Evolutionary conservation across 2,797 vertebrate genomes (phyloP).

Genomic region (Otolemur crassicaudatus): DNA sequence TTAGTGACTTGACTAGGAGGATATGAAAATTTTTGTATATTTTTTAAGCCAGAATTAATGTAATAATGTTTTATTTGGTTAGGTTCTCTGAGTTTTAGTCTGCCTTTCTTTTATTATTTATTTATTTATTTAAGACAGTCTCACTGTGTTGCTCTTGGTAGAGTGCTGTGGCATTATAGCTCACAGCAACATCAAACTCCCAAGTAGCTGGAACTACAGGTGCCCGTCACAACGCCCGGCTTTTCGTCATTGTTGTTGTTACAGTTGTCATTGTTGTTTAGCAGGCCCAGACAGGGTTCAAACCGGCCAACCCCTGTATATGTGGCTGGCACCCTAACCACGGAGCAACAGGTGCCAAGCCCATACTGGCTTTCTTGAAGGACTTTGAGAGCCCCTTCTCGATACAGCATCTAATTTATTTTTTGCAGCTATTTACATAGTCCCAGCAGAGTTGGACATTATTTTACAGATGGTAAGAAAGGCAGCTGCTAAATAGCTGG

Average conservation of each 20-base stretch:
- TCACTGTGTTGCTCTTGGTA: too few relatives aligned
- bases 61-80: conserved; percentile 40
- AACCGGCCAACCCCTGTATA: too few relatives aligned
- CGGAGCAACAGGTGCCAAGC: too few relatives aligned
- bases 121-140: too few relatives aligned
- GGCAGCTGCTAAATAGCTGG: background rate
- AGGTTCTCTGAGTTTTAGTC: conserved; percentile 46
- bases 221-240: too few relatives aligned
- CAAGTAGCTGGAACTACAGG: too few relatives aligned
- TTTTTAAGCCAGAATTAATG: conserved; percentile 7
- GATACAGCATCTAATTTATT: background rate
- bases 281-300: too few relatives aligned
- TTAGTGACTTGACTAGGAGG: background rate
- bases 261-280: too few relatives aligned
- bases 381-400: background rate
- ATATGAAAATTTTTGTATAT: background rate
- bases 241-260: too few relatives aligned
- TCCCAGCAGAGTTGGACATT: background rate
- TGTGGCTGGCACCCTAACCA: too few relatives aligned
- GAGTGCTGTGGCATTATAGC: too few relatives aligned
- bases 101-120: background rate
- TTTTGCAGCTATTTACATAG: conserved; percentile 27
- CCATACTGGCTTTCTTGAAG: background rate
- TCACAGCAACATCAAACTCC: too few relatives aligned
- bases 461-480: conserved; percentile 41